Percentiles rank a stretch among this genome's conserved stretches.
These are phyloP conservation scores for Brachyhypopomus occidentalis DNA, from an alignment of 2,113 vertebrate genomes.

Conservation along the genomic window DNA sequence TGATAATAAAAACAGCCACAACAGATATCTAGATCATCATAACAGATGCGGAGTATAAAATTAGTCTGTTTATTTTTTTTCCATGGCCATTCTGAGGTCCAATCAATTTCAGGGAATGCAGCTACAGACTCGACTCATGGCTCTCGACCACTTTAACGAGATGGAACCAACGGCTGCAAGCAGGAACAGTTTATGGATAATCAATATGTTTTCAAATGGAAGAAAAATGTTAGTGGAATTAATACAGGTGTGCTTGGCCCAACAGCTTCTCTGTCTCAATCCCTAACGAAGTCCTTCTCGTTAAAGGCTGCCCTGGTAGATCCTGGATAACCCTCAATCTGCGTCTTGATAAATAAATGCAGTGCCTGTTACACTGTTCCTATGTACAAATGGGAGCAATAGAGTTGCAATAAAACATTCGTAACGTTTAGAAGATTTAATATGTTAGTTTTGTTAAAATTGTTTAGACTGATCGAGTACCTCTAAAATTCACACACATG, in stretches of 20 bases:
- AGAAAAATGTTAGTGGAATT: slow-evolving; percentile 14
- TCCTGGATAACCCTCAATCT: background rate
- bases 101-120: background rate
- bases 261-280: background rate
- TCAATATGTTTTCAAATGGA: slow-evolving; percentile 26
- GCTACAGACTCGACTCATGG: background rate
- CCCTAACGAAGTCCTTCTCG: background rate
- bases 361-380: background rate
- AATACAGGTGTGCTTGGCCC: background rate
- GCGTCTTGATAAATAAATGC: background rate
- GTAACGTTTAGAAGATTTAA: too few relatives aligned
- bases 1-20: background rate
- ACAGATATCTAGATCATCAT: background rate
- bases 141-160: slow-evolving; percentile 2
- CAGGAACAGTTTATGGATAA: slow-evolving; percentile 20
- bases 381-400: background rate
- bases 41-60: background rate
- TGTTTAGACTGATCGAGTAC: too few relatives aligned
- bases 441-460: too few relatives aligned
- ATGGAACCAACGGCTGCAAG: background rate
- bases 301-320: background rate
- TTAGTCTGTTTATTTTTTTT: background rate
- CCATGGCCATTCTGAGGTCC: background rate
- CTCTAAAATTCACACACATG: too few relatives aligned
- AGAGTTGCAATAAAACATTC: background rate